These are phyloP conservation scores for Gobiocypris rarus DNA, from an alignment of 2,113 vertebrate species.

Conservation along the genomic window DNA sequence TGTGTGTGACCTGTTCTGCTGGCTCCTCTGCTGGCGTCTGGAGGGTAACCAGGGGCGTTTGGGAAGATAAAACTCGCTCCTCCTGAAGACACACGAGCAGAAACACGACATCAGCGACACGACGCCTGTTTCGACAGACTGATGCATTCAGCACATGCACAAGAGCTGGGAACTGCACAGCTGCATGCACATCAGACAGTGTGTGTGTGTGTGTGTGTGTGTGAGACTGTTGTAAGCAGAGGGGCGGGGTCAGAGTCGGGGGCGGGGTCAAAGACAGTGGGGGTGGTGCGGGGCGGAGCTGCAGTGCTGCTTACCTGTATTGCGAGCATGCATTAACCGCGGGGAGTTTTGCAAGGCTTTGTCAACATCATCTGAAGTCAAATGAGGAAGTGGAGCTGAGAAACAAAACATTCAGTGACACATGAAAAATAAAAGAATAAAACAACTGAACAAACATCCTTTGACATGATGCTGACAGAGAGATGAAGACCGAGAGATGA, in stretches of 20 bases:
- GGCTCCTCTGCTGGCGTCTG: constrained; percentile 82
- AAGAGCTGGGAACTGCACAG: neutral
- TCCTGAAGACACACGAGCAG: constrained; percentile 75
- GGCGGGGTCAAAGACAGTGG: neutral
- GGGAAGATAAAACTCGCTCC: constrained; percentile 90
- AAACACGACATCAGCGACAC: neutral
- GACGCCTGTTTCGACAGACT: neutral
- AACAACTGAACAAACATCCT: constrained; percentile 51
- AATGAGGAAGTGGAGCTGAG: constrained; percentile 93
- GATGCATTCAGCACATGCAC: constrained; percentile 11
- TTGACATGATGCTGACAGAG: constrained; percentile 27
- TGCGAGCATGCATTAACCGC: constrained; percentile 94
- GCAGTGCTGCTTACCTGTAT: constrained; percentile 84
- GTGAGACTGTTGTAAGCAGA: neutral
- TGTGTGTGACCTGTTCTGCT: constrained; percentile 74
- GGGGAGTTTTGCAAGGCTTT: constrained; percentile 95
- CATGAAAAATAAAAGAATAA: constrained; percentile 39
- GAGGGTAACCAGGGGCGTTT: constrained; percentile 84
- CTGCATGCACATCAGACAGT: neutral
- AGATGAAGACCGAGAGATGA: neutral
- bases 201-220: constrained; percentile 17
- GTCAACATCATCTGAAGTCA: constrained; percentile 96
- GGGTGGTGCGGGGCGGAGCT: constrained; percentile 36
- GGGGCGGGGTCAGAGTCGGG: neutral
- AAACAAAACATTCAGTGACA: constrained; percentile 67